Conservation (phyloP, 2,797 vertebrate species). For the Chlorospingus semifuscus region DNA sequence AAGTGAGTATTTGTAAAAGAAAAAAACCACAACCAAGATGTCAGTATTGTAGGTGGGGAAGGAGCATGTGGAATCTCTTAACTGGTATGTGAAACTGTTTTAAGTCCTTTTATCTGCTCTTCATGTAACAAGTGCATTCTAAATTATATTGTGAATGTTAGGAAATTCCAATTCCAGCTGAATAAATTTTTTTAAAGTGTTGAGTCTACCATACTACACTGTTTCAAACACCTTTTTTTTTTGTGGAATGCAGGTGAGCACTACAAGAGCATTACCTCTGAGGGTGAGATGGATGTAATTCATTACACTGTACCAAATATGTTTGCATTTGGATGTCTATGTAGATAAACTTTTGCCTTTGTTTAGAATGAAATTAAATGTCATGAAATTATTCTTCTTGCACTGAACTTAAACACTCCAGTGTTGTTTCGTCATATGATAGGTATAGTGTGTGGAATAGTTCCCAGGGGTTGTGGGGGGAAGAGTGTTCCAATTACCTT, state of each 20-base stretch:
- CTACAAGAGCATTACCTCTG: constrained; percentile 60
- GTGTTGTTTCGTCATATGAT: constrained; percentile 62
- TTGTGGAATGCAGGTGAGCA: constrained; percentile 66
- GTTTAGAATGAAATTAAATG: constrained; percentile 66
- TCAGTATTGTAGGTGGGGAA: constrained; percentile 68
- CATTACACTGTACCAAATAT: constrained; percentile 69
- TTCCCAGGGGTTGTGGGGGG: constrained; percentile 7
- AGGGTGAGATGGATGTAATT: constrained; percentile 52
- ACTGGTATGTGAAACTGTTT: constrained; percentile 71
- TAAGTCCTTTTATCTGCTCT: constrained; percentile 71
- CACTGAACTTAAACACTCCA: constrained; percentile 76
- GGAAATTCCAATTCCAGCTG: constrained; percentile 70
- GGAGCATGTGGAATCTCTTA: constrained; percentile 70
- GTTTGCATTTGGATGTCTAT: constrained; percentile 48
- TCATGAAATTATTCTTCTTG: constrained; percentile 68
- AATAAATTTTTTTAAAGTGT: constrained; percentile 74
- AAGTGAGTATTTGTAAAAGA: constrained; percentile 27
- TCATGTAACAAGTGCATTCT: constrained; percentile 75
- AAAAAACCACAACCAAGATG: background rate
- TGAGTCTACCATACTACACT: constrained; percentile 44
- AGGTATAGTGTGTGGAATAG: constrained; percentile 26
- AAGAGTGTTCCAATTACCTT: constrained; percentile 49
- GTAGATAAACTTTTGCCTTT: constrained; percentile 54
- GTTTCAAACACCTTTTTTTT: constrained; percentile 45
- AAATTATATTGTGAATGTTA: constrained; percentile 77